A percentile compares a stretch with the other conserved stretches of the same genome.
phyloP scores from a whole-genome alignment of 2,113 vertebrate species.

The Chaetodon trifascialis region DNA sequence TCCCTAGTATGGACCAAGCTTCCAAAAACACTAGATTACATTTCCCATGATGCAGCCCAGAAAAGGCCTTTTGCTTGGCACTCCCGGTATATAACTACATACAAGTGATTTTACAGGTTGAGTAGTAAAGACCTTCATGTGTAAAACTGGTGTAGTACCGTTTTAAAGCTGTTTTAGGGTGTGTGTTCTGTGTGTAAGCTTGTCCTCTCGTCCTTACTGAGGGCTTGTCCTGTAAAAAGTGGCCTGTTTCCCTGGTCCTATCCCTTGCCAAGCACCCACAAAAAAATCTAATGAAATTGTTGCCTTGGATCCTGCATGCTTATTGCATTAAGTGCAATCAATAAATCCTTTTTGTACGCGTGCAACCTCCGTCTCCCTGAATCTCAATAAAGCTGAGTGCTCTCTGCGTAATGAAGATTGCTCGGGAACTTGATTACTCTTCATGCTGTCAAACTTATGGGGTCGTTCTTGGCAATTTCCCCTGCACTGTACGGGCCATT shows the following conservation, averaged over 20 bases:
- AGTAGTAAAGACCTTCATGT: background rate
- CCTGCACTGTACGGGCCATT: constrained; percentile 34
- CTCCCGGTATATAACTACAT: too few species aligned
- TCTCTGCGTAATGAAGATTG: constrained; percentile 85
- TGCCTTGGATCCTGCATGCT: constrained; percentile 80
- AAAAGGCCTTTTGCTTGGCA: background rate
- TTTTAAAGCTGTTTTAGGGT: constrained; percentile 8
- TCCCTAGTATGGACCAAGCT: background rate
- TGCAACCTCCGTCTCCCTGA: constrained; percentile 72
- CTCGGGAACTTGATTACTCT: constrained; percentile 84
- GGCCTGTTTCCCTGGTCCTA: background rate
- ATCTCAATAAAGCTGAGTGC: constrained; percentile 86
- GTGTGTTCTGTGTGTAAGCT: constrained; percentile 11
- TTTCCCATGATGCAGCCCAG: background rate
- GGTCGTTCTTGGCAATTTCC: constrained; percentile 65
- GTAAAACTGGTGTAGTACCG: background rate
- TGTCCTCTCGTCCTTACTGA: constrained; percentile 44
- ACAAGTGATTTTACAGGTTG: background rate
- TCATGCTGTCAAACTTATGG: constrained; percentile 64
- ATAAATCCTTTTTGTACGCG: constrained; percentile 84
- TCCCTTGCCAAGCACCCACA: constrained; percentile 38
- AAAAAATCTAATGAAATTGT: constrained; percentile 82
- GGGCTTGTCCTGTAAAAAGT: constrained; percentile 44
- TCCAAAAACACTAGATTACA: background rate
- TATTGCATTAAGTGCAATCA: constrained; percentile 89